Evolutionary conservation across 1,140 invertebrate species (phyloP).

Genomic region (Drosophila insularis): DNA sequence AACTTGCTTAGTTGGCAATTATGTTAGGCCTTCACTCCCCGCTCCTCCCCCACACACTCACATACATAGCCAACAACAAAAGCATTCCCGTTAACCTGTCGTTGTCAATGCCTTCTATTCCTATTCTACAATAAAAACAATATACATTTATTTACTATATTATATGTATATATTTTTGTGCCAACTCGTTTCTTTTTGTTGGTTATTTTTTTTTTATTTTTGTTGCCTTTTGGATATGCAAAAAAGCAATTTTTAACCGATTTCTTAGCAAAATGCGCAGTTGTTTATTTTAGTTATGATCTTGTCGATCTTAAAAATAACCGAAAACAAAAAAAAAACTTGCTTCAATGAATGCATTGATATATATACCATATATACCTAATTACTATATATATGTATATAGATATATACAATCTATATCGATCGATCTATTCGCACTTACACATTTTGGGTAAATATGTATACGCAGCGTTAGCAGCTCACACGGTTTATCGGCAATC

Average conservation of each 20-base stretch:
- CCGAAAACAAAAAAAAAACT: slow-evolving; percentile 10
- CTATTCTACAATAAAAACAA: slow-evolving; percentile 24
- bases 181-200: background rate
- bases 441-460: slow-evolving; percentile 2
- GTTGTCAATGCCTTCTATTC: slow-evolving; percentile 29
- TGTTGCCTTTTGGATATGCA: background rate
- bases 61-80: background rate
- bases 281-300: slow-evolving; percentile 11
- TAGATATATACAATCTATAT: background rate
- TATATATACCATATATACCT: background rate
- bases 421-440: slow-evolving; percentile 2
- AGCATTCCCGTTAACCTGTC: background rate
- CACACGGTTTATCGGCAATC: background rate
- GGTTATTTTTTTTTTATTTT: background rate
- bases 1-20: slow-evolving; percentile 45
- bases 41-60: background rate
- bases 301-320: slow-evolving; percentile 12
- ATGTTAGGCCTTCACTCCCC: slow-evolving; percentile 24
- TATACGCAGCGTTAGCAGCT: background rate
- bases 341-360: slow-evolving; percentile 9
- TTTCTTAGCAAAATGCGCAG: slow-evolving; percentile 4
- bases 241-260: slow-evolving; percentile 5
- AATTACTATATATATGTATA: background rate
- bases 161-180: background rate
- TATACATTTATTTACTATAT: slow-evolving; percentile 4